A percentile compares a stretch with the other conserved stretches of the same genome.
phyloP scores from a whole-genome alignment of 2,113 vertebrate species.

The Accipiter virgatus region DNA sequence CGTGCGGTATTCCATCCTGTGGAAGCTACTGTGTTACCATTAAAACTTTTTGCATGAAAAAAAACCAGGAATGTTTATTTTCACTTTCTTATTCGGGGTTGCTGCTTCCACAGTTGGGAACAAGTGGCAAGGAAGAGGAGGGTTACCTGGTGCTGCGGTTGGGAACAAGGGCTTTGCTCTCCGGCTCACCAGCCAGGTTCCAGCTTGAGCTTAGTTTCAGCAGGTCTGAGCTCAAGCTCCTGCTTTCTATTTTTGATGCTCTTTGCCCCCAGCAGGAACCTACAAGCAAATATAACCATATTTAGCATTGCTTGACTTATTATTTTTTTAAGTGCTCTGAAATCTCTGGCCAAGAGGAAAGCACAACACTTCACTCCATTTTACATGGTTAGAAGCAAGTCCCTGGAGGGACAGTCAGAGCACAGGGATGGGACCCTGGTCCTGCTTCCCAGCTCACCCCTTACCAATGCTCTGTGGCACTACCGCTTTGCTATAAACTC shows the following conservation, averaged over 20 bases:
- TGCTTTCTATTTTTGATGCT: accelerated
- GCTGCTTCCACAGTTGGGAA: background rate
- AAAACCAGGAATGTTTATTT: background rate
- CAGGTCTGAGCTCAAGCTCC: background rate
- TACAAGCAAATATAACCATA: background rate
- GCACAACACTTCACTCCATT: background rate
- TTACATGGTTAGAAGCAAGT: accelerated
- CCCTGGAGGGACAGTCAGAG: too few relatives aligned
- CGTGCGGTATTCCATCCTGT: background rate
- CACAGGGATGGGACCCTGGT: background rate
- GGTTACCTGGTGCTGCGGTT: background rate
- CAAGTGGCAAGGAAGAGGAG: background rate
- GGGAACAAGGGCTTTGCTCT: background rate
- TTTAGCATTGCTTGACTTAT: background rate
- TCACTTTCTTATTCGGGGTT: background rate
- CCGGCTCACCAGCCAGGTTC: background rate
- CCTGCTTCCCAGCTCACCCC: background rate
- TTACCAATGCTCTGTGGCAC: accelerated
- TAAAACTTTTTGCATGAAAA: slow-evolving; percentile 54
- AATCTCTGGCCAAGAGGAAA: background rate
- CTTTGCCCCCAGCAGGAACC: background rate
- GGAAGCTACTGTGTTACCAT: background rate
- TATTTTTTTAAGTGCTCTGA: background rate
- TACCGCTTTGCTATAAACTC: accelerated
- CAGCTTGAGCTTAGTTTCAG: background rate